Evolutionary conservation across 2,113 vertebrate genomes (phyloP).

Genomic region (Anser brachyrhynchus): DNA sequence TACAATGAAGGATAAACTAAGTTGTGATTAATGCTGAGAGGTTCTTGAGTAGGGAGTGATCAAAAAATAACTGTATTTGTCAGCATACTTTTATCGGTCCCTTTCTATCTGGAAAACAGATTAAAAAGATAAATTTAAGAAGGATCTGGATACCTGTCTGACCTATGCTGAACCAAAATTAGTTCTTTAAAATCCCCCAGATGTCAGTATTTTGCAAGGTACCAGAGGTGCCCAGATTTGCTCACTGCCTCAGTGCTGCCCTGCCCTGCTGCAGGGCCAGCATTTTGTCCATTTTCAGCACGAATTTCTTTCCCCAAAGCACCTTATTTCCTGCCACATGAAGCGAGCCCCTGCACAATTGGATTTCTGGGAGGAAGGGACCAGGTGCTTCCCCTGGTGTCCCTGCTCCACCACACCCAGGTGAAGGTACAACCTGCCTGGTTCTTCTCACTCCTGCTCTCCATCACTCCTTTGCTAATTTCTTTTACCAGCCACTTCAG

Average conservation of each 20-base stretch:
- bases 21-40: neutral
- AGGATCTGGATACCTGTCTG: neutral
- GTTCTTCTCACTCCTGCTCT: accelerated
- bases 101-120: neutral
- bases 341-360: neutral
- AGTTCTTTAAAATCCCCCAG: neutral
- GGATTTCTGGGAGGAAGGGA: neutral
- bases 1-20: neutral
- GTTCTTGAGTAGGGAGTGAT: neutral
- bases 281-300: neutral
- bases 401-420: neutral
- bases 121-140: neutral
- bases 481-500: neutral
- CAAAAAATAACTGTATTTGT: neutral
- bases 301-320: neutral
- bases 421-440: neutral
- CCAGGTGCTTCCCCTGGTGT: neutral
- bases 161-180: neutral
- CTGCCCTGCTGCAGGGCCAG: neutral
- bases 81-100: neutral
- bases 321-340: neutral
- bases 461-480: neutral
- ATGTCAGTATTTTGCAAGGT: neutral
- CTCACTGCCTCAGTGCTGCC: neutral
- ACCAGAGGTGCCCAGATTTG: neutral